Conservation (phyloP, 1,140 invertebrate genomes). For the Scaptomyza pallida region DNA sequence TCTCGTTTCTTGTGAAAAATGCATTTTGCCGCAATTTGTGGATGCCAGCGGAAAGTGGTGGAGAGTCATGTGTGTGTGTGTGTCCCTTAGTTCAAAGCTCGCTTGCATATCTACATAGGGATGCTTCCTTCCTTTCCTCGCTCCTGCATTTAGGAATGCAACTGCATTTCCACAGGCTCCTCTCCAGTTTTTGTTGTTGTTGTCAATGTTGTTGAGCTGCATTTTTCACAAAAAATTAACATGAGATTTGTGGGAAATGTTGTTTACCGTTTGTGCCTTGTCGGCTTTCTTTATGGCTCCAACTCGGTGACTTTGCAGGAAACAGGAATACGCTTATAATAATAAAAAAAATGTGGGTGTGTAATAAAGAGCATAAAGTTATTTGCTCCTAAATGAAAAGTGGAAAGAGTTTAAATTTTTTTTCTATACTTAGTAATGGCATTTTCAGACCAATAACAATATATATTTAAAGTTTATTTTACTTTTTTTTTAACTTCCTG, state of each 20-base stretch:
- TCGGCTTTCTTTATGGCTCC: background rate
- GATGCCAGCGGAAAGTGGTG: constrained; percentile 41
- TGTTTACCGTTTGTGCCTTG: constrained; percentile 8
- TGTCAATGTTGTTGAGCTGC: constrained; percentile 31
- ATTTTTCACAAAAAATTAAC: constrained; percentile 56
- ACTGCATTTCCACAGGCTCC: constrained; percentile 24
- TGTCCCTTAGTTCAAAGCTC: constrained; percentile 13
- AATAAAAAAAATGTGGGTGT: background rate
- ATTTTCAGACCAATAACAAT: no score
- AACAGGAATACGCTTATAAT: constrained; percentile 1
- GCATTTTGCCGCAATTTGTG: constrained; percentile 79
- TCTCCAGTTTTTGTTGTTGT: background rate
- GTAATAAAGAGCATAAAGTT: background rate
- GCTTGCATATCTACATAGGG: constrained; percentile 8
- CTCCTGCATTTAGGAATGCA: constrained; percentile 24
- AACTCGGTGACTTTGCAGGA: background rate
- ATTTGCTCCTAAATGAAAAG: background rate
- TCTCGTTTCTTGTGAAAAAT: constrained; percentile 75
- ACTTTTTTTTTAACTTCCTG: no score
- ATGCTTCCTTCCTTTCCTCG: constrained; percentile 16
- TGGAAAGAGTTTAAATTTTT: background rate
- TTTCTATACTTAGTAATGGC: no score
- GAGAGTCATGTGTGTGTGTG: background rate
- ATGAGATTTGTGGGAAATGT: constrained; percentile 48
- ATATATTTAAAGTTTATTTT: no score